phyloP scores from a whole-genome alignment of 2,888 invertebrate species.

The Hyalella azteca region DNA sequence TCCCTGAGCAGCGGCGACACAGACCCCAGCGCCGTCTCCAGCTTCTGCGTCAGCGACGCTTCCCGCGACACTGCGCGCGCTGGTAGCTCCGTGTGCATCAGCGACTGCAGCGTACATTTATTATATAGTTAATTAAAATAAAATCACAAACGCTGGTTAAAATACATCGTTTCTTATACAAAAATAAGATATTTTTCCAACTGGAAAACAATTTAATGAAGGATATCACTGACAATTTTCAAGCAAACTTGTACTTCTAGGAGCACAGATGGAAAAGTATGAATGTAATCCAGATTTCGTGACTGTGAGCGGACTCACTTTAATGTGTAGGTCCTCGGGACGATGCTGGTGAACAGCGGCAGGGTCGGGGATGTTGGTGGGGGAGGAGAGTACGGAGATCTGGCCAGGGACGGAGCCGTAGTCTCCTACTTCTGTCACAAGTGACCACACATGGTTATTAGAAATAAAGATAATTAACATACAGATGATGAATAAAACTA shows the following conservation, averaged over 20 bases:
- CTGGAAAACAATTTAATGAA: too few relatives aligned
- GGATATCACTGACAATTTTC: too few relatives aligned
- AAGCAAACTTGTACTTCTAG: too few relatives aligned
- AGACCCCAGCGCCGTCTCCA: constrained; percentile 94
- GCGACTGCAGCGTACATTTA: too few relatives aligned
- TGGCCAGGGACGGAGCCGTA: constrained; percentile 70
- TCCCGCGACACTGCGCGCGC: constrained; percentile 70
- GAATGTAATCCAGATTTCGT: too few relatives aligned
- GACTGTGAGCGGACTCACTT: constrained; percentile 60
- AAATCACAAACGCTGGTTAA: too few relatives aligned
- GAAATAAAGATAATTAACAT: background rate
- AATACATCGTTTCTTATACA: too few relatives aligned
- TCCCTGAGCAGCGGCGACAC: constrained; percentile 83
- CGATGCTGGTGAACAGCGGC: constrained; percentile 67
- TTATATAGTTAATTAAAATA: too few relatives aligned
- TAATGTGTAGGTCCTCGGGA: constrained; percentile 76
- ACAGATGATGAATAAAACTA: background rate
- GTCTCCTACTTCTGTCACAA: background rate
- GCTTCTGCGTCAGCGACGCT: constrained; percentile 91
- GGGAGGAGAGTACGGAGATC: constrained; percentile 53
- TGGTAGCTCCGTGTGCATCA: constrained; percentile 61
- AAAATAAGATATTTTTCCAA: too few relatives aligned
- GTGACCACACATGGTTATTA: background rate
- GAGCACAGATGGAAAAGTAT: too few relatives aligned
- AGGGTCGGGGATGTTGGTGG: constrained; percentile 51